Conservation (phyloP, 2,888 invertebrate species). For the Campaea margaritaria region DNA sequence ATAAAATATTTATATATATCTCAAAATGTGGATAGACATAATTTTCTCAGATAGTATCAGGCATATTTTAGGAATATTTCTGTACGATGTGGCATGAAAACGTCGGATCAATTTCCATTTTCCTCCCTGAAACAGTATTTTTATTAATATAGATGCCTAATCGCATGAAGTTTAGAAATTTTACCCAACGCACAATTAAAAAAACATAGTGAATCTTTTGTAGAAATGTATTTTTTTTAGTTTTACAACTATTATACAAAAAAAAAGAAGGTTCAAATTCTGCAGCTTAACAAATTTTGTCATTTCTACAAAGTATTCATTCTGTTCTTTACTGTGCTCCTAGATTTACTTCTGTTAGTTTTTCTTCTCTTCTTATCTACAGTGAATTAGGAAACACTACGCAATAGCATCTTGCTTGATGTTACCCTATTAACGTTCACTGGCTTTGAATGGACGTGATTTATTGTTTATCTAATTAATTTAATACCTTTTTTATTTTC, state of each 20-base stretch:
- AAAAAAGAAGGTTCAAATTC: no score
- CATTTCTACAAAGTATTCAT: conserved; percentile 1
- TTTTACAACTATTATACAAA: no score
- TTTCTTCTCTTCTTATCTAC: conserved; percentile 38
- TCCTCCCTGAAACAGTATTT: conserved; percentile 34
- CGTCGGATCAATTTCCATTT: conserved; percentile 31
- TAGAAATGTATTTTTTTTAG: conserved; percentile 1
- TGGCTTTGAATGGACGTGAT: conserved; percentile 75
- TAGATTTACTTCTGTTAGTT: conserved; percentile 34
- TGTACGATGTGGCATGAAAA: conserved; percentile 20
- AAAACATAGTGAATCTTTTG: neutral
- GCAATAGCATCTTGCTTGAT: conserved; percentile 49
- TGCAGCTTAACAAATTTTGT: no score
- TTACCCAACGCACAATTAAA: neutral
- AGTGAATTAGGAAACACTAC: conserved; percentile 36
- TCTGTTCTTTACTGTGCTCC: conserved; percentile 3
- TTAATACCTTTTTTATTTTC: conserved; percentile 58
- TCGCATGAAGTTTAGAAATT: conserved; percentile 52
- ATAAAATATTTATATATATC: neutral
- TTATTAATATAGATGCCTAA: conserved; percentile 43
- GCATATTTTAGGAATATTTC: conserved; percentile 16
- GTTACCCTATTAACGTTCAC: conserved; percentile 61
- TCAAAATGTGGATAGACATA: neutral
- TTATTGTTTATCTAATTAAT: conserved; percentile 57
- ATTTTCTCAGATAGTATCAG: neutral